phyloP scores from a whole-genome alignment of 2,797 vertebrate genomes.

The Pygocentrus nattereri region DNA sequence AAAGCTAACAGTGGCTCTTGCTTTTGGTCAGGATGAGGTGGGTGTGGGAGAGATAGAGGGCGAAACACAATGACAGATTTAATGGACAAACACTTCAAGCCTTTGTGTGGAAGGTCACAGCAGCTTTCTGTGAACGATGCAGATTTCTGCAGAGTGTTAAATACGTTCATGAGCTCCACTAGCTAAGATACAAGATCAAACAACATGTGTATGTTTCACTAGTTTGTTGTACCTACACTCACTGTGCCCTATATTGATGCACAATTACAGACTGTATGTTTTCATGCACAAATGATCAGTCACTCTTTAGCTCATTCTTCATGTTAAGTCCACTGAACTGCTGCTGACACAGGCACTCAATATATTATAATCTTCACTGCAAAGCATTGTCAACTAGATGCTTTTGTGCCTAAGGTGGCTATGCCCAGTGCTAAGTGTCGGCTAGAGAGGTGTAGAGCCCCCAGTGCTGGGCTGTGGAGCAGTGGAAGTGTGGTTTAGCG shows the following conservation, averaged over 20 bases:
- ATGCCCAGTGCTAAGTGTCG: no score
- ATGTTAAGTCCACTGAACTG: no score
- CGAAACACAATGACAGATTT: constrained; percentile 41
- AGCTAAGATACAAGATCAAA: neutral
- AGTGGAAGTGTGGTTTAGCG: neutral
- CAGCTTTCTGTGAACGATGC: constrained; percentile 29
- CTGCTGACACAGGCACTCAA: no score
- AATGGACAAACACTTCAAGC: constrained; percentile 67
- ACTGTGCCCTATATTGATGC: no score
- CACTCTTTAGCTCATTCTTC: no score
- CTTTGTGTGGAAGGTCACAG: constrained; percentile 53
- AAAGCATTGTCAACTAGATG: no score
- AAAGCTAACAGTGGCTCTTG: constrained; percentile 74
- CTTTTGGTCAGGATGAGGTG: constrained; percentile 68
- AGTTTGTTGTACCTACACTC: neutral
- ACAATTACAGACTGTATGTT: no score
- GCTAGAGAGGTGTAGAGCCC: no score
- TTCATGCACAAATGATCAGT: no score
- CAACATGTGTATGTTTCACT: neutral
- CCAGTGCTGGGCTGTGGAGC: no score
- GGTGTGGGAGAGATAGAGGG: constrained; percentile 44
- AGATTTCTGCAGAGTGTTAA: neutral
- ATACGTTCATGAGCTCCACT: neutral
- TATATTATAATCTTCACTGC: no score
- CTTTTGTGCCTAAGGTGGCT: no score